These are phyloP conservation scores for Proisotoma minuta DNA, from an alignment of 2,888 invertebrate genomes.

Conservation along the genomic window DNA sequence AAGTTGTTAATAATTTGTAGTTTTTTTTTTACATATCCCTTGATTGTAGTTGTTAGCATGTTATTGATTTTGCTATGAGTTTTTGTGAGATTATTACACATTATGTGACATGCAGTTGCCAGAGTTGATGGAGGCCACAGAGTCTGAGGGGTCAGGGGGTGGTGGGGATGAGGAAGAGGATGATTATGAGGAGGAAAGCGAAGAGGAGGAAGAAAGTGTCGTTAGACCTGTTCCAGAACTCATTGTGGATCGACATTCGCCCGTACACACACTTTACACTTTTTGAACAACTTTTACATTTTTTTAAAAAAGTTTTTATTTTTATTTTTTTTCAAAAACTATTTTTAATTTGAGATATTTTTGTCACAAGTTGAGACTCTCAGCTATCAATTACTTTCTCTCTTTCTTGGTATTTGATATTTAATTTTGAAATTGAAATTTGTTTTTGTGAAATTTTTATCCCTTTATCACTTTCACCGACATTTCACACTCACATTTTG, in stretches of 20 bases:
- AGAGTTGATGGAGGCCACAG: constrained; percentile 46
- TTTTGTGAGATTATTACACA: background rate
- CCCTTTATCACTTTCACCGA: background rate
- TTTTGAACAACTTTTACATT: background rate
- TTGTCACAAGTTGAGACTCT: background rate
- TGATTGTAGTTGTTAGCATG: background rate
- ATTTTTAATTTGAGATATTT: background rate
- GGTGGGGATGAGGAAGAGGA: constrained; percentile 42
- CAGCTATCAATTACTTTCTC: background rate
- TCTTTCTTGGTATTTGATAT: background rate
- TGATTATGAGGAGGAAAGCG: constrained; percentile 44
- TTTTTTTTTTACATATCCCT: background rate
- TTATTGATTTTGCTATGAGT: background rate
- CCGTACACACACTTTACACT: constrained; percentile 18
- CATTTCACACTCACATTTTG: background rate
- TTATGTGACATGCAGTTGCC: constrained; percentile 46
- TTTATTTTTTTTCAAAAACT: constrained; percentile 1
- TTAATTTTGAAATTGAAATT: background rate
- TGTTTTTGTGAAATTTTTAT: background rate
- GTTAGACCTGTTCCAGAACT: constrained; percentile 39
- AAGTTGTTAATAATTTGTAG: background rate
- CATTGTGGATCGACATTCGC: constrained; percentile 41
- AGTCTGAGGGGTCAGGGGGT: constrained; percentile 44
- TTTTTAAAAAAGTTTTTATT: constrained; percentile 12
- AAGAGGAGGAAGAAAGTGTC: constrained; percentile 40